Base-by-base conservation (phyloP, 2,888 invertebrate species). In the Branchellion lobata region DNA sequence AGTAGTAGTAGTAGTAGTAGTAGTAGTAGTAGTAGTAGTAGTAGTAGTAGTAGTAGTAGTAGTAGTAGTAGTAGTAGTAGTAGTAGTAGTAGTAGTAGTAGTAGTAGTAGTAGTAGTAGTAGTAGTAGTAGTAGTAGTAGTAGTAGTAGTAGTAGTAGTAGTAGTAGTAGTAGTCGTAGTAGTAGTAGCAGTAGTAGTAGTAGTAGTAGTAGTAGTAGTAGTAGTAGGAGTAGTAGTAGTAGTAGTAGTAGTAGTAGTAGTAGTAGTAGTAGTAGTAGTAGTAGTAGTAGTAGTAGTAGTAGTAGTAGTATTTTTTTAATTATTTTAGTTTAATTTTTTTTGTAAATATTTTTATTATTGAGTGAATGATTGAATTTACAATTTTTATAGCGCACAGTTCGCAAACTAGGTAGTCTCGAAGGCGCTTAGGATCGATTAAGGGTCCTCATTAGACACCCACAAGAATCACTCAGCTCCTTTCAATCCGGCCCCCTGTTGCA, bases 211-310 rank as follows among this genome's bases (percentile, higher is more conserved):
- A 80, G 78, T 53, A 69, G 80, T 34, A 78, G 80, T 0, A 78
- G 78, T 1, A 78, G 80, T 79, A 69, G 80, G 1, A 78, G 80
- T 79, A 69, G 80, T 53, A 69, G 80, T 68, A 80, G 80, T 57
- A 79, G 80, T 79, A 80, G 80, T 79, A 80, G 80, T 79, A 79
- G 80, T 65, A 80, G 80, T 80, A 79, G 79, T 80, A 79, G 73
- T 80, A 79, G 80, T 80, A 72, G 79, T 80, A 79, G 80, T 73
- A 72, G 57, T 72, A 79, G 80, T 80, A 72, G 79, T 80, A 79
- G 79, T 75, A 75, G 75, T 75, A 75, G 75, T 75, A 75, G 72
- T 79, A 79, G 78, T 79, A 79, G 79, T 80, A 61, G 79, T 80
- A 65, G 80, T 61, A 79, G 78, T 79, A 79, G 80, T 57, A 80